A percentile compares a stretch with the other conserved stretches of the same genome.
Evolutionary conservation across 2,113 vertebrate genomes (phyloP).

Genomic region (Vombatus ursinus): DNA sequence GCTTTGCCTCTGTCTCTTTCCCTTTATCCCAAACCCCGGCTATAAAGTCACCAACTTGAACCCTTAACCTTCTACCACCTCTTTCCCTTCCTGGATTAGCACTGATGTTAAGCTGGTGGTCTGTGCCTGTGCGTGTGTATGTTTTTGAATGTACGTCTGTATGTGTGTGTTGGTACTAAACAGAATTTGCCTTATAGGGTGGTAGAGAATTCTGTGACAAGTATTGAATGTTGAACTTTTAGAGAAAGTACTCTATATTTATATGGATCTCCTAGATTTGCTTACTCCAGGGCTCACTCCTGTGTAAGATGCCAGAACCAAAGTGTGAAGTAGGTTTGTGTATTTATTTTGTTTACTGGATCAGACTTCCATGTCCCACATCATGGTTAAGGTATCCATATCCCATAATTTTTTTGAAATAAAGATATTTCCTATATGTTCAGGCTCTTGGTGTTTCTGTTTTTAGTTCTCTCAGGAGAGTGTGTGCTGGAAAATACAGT

Average conservation of each 20-base stretch:
- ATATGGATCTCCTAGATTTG: background rate
- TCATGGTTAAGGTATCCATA: conserved; percentile 55
- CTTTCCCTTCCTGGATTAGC: background rate
- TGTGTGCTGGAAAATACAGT: fast-evolving
- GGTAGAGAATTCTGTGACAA: background rate
- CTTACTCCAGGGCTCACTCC: background rate
- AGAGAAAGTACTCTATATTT: conserved; percentile 47
- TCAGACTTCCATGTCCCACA: conserved; percentile 3
- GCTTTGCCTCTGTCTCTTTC: background rate
- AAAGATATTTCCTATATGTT: conserved; percentile 61
- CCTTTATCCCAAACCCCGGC: background rate
- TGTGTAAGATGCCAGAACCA: background rate
- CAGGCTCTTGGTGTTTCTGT: background rate
- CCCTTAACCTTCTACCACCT: background rate
- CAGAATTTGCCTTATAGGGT: background rate
- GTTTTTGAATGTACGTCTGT: too few relatives aligned
- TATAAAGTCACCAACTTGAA: too few relatives aligned
- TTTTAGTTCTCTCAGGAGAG: background rate
- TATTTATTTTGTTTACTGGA: conserved; percentile 70
- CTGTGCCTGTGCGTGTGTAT: background rate
- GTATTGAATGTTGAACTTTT: conserved; percentile 62
- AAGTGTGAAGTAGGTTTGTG: background rate
- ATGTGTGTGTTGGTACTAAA: background rate
- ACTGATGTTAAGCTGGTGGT: background rate
- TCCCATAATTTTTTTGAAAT: conserved; percentile 79